A percentile compares a stretch with the other conserved stretches of the same genome.
phyloP scores from a whole-genome alignment of 2,888 invertebrate genomes.

The Acheta domesticus region DNA sequence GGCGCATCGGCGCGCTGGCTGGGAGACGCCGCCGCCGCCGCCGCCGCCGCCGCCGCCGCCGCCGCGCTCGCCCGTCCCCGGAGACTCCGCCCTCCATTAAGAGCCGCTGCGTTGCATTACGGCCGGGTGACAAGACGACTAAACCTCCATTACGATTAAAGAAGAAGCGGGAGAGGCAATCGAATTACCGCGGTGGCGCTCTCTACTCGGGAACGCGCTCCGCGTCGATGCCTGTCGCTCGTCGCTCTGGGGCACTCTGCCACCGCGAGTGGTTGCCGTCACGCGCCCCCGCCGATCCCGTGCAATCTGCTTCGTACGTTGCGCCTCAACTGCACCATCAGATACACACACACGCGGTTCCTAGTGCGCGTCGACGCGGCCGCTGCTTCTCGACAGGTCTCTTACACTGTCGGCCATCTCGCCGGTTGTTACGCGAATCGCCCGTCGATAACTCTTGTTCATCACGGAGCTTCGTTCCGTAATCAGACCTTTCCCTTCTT shows the following conservation, averaged over 20 bases:
- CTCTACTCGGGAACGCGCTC: no score
- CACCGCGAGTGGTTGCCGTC: not conserved
- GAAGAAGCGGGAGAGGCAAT: not conserved
- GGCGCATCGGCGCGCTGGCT: constrained; percentile 30
- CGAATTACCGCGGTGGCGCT: not conserved
- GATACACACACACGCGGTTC: no score
- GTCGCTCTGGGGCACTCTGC: not conserved
- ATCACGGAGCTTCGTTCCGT: no score
- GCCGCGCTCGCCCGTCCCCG: constrained; percentile 24
- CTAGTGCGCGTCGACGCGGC: no score
- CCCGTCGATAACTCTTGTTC: no score
- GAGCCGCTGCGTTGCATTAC: constrained; percentile 9
- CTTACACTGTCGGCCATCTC: no score
- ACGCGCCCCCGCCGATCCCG: not conserved
- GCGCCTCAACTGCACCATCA: no score
- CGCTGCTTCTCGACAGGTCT: no score
- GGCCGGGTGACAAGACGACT: not conserved
- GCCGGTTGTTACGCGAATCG: no score
- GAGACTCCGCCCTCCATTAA: constrained; percentile 22
- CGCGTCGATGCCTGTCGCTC: not conserved
- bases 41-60: constrained; percentile 31
- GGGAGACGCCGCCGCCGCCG: constrained; percentile 5
- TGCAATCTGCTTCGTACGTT: no score
- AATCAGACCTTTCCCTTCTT: no score
- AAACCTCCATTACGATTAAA: constrained; percentile 7